These are phyloP conservation scores for Esox masquinongy DNA, from an alignment of 2,797 vertebrate genomes.

Conservation along the genomic window DNA sequence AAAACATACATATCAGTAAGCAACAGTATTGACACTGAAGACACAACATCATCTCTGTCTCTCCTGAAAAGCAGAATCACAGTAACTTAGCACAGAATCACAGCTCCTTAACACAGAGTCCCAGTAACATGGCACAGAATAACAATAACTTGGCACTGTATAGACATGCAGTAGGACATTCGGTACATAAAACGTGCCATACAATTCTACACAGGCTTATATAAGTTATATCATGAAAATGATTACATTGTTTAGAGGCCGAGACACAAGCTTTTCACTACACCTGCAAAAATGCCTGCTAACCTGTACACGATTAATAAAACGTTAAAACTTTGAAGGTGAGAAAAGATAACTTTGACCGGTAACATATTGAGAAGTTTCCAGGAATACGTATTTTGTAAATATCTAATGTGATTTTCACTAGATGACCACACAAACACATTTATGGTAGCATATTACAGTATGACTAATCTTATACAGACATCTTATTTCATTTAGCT, in stretches of 20 bases:
- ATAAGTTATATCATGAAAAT: no score
- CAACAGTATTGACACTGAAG: background rate
- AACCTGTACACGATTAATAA: background rate
- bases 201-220: background rate
- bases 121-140: background rate
- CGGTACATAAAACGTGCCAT: conserved; percentile 20
- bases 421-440: background rate
- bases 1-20: background rate
- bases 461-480: background rate
- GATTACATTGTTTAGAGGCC: no score
- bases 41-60: conserved; percentile 2
- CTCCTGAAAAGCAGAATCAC: conserved; percentile 40
- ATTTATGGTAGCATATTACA: background rate
- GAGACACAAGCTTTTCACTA: no score
- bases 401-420: background rate
- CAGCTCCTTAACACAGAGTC: background rate
- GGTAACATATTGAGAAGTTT: background rate
- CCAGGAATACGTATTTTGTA: background rate
- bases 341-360: background rate
- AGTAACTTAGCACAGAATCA: conserved; percentile 14
- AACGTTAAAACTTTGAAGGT: background rate
- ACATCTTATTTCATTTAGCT: background rate
- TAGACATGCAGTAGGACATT: background rate
- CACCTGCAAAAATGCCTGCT: no score
- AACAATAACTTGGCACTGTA: conserved; percentile 14